Evolutionary conservation across 2,797 vertebrate species (phyloP).

Genomic region (Gallirallus australis): DNA sequence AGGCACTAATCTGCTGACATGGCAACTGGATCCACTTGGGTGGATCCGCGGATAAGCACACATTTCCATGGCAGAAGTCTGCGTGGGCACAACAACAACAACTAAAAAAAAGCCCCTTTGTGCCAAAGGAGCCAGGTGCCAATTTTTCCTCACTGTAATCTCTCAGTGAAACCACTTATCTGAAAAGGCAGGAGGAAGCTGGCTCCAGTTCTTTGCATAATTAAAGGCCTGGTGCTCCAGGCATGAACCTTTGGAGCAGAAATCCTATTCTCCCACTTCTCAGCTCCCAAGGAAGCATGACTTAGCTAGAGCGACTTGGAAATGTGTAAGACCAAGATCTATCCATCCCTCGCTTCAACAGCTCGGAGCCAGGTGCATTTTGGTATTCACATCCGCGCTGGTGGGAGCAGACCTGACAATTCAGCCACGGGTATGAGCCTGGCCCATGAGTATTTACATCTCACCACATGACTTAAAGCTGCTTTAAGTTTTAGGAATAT

Average conservation of each 20-base stretch:
- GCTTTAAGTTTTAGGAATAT: not conserved
- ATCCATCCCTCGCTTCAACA: fast-evolving
- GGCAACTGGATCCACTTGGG: slow-evolving; percentile 5
- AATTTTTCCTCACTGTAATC: not conserved
- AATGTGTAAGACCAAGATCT: not conserved
- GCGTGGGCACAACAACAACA: not conserved
- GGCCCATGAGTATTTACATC: not conserved
- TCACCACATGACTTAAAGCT: not conserved
- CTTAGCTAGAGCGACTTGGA: not conserved
- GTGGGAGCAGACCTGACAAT: not conserved
- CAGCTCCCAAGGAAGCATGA: not conserved
- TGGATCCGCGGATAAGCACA: not conserved
- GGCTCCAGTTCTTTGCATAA: slow-evolving; percentile 35
- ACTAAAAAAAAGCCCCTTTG: not conserved
- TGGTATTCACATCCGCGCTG: fast-evolving
- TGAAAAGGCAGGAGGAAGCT: slow-evolving; percentile 44
- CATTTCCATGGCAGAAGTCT: slow-evolving; percentile 2
- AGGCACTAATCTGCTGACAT: slow-evolving; percentile 12
- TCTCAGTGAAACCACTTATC: slow-evolving; percentile 8
- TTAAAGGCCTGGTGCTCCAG: slow-evolving; percentile 15
- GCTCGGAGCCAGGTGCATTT: not conserved
- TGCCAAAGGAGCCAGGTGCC: slow-evolving; percentile 26
- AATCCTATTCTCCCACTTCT: not conserved
- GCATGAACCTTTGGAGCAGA: not conserved
- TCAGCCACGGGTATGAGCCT: not conserved